These are phyloP conservation scores for Nebria ingens DNA, from an alignment of 1,140 invertebrate species.

Conservation along the genomic window DNA sequence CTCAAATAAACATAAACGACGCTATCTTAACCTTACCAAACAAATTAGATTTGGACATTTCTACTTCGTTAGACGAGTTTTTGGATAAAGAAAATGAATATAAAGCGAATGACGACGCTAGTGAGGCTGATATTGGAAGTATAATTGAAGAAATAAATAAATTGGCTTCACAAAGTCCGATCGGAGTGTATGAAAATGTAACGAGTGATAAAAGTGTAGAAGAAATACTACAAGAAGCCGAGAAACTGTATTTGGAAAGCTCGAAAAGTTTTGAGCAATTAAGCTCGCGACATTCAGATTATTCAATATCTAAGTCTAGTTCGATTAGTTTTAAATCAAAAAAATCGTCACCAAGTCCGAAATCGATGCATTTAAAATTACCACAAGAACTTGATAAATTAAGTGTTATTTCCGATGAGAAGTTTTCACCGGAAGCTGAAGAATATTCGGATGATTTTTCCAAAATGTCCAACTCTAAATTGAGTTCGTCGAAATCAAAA, in stretches of 20 bases:
- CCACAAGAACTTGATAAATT: background rate
- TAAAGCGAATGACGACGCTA: constrained; percentile 15
- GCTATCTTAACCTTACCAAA: background rate
- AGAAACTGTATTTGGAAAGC: constrained; percentile 32
- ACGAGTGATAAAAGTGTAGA: constrained; percentile 28
- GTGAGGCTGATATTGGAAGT: constrained; percentile 31
- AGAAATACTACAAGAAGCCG: constrained; percentile 32
- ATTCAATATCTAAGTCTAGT: background rate
- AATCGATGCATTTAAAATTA: background rate
- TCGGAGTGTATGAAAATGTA: constrained; percentile 26
- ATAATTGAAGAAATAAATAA: constrained; percentile 34
- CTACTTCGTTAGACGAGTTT: constrained; percentile 27
- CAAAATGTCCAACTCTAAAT: too few relatives aligned
- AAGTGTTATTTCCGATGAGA: background rate
- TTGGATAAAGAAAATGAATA: constrained; percentile 26
- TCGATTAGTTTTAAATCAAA: background rate
- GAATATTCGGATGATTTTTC: too few relatives aligned
- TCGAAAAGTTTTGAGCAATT: constrained; percentile 35
- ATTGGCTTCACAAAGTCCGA: constrained; percentile 31
- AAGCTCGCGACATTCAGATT: constrained; percentile 19
- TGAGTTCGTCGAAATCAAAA: too few relatives aligned
- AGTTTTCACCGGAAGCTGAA: too few relatives aligned
- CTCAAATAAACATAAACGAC: background rate
- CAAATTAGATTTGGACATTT: constrained; percentile 22
- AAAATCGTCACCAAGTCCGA: constrained; percentile 3